Base-by-base conservation (phyloP, 2,113 vertebrate species). In the Neotragus moschatus region DNA sequence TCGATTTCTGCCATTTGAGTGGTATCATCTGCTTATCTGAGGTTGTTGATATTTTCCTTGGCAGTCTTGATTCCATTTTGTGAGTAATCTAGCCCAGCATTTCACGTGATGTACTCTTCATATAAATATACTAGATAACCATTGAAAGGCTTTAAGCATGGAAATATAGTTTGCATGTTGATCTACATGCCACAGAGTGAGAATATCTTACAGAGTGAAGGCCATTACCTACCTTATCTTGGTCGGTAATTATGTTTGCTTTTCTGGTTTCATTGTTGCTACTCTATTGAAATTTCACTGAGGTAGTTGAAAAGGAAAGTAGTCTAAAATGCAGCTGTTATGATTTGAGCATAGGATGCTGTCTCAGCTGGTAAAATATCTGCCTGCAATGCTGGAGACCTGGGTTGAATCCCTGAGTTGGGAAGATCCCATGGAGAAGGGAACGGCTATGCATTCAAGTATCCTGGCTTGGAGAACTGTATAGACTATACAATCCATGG, bases 401-500 rank as follows among this genome's bases (percentile, higher is more conserved):
- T 70, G 9, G 5, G n/a, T 70, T 39, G 0, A 0, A 23, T 70
- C 66, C n/a, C 10, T 70, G 66, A n/a, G n/a, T 70, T 70, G 19
- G 19, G n/a, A 70, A 23, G n/a, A 70, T 6, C 19, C 10, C 1
- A n/a, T 36, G 19, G 19, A 70, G n/a, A 39, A 70, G 66, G n/a
- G n/a, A 70, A 36, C 0, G 0, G 66, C 9, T 36, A 39, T 0
- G 9, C 9, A 23, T 19, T 23, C 66, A 70, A 21, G 66, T 39
- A 70, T 36, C n/a, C n/a, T 70, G 9, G 66, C 19, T n/a, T 23
- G n/a, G n/a, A 70, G n/a, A 39, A 23, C 1, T 39, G 2, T 36
- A 70, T 3, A 39, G 66, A 70, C 19, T 10, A 23, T 39, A 6
- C 23, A 12, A 19, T 39, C 10, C n/a, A 70, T 70, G 66, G n/a